A percentile compares a stretch with the other conserved stretches of the same genome.
phyloP scores from a whole-genome alignment of 2,113 vertebrate genomes.

The Gobiocypris rarus region DNA sequence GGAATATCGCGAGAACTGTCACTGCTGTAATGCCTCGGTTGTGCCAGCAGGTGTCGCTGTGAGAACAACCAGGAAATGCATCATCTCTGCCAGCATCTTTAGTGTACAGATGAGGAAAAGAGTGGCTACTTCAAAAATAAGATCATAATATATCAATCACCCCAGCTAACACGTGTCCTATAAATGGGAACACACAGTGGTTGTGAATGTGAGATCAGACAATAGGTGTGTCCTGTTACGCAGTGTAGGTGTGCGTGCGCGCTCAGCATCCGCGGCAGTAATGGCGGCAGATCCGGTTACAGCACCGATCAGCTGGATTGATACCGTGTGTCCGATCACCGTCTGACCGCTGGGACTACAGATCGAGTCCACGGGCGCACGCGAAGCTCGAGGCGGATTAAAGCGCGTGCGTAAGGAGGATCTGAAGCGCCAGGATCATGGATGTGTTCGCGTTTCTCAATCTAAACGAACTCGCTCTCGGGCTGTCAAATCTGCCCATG shows the following conservation, averaged over 20 bases:
- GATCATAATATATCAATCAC: neutral
- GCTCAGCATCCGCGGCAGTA: conserved; percentile 36
- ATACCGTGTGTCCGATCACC: conserved; percentile 19
- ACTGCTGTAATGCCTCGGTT: neutral
- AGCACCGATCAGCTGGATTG: neutral
- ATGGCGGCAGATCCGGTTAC: conserved; percentile 41
- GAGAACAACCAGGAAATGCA: neutral
- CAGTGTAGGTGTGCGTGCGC: neutral
- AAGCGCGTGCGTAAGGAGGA: neutral
- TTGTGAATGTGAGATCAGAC: neutral
- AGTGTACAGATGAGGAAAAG: neutral
- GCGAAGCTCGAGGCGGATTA: neutral
- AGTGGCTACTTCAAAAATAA: neutral
- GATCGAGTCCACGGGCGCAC: neutral
- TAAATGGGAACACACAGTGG: too few relatives aligned
- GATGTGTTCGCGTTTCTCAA: conserved; percentile 64
- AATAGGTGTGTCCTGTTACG: neutral
- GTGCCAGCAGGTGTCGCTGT: conserved; percentile 19
- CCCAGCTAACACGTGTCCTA: too few relatives aligned
- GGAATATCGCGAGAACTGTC: neutral
- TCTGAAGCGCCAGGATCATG: conserved; percentile 57
- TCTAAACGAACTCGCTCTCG: conserved; percentile 77
- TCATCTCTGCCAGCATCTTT: neutral
- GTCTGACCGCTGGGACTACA: neutral
- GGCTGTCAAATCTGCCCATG: conserved; percentile 85